These are phyloP conservation scores for Stichopus chloronotus DNA, from an alignment of 35 echinoderm and acorn worm genomes.

Conservation along the genomic window DNA sequence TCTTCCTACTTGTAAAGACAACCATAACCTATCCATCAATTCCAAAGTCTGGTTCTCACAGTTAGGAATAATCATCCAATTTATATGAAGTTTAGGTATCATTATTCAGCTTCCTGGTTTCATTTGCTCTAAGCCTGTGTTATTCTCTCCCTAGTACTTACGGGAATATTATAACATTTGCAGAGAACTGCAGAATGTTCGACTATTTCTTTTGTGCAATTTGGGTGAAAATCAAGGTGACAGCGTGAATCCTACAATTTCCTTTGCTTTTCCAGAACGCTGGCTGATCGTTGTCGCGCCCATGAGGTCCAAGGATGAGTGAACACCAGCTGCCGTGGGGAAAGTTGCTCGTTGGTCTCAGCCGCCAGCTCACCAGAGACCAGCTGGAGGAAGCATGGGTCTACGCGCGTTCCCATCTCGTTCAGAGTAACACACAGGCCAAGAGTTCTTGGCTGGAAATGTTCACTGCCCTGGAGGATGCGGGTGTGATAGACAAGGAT, in stretches of 20 bases:
- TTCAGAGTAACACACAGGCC: slow-evolving; percentile 8
- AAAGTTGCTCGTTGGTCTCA: slow-evolving; percentile 16
- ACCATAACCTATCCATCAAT: too few relatives aligned
- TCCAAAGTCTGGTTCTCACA: too few relatives aligned
- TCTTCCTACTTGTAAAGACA: too few relatives aligned
- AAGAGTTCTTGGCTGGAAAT: slow-evolving; percentile 4
- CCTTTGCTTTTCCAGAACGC: background rate
- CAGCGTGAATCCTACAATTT: too few relatives aligned
- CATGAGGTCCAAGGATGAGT: slow-evolving; percentile 9
- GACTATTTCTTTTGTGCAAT: background rate
- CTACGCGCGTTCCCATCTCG: background rate
- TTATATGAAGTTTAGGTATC: too few relatives aligned
- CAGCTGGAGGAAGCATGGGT: slow-evolving; percentile 43
- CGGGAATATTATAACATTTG: too few relatives aligned
- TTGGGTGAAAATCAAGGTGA: too few relatives aligned
- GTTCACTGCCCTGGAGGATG: slow-evolving; percentile 36
- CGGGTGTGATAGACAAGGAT: slow-evolving; percentile 27
- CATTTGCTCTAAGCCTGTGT: too few relatives aligned
- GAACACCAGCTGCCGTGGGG: slow-evolving; percentile 50
- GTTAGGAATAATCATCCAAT: too few relatives aligned
- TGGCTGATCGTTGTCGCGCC: background rate
- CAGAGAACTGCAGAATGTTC: background rate
- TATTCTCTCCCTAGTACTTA: too few relatives aligned
- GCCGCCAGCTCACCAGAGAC: slow-evolving; percentile 15
- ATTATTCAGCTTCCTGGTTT: too few relatives aligned